Evolutionary conservation across 2,797 vertebrate genomes (phyloP).

Genomic region (Sebastes itinus): DNA sequence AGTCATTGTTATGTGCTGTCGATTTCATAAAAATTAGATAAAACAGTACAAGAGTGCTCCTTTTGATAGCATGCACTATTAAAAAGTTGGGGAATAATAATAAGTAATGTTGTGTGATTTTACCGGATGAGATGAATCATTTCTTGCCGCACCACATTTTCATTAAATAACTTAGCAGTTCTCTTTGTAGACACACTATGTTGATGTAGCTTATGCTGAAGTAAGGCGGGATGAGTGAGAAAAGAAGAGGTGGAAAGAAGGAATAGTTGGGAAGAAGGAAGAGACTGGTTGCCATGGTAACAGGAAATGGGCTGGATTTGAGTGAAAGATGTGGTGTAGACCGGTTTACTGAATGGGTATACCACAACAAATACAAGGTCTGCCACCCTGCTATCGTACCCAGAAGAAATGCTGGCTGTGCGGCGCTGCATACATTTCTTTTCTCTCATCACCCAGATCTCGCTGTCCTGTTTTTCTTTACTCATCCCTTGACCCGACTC

Average conservation of each 20-base stretch:
- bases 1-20: slow-evolving; percentile 6
- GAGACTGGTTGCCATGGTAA: slow-evolving; percentile 74
- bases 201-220: slow-evolving; percentile 39
- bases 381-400: background rate
- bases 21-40: slow-evolving; percentile 39
- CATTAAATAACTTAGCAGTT: slow-evolving; percentile 42
- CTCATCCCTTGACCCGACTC: slow-evolving; percentile 22
- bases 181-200: slow-evolving; percentile 20
- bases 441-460: background rate
- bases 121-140: slow-evolving; percentile 25
- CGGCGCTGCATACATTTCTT: background rate
- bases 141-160: slow-evolving; percentile 19
- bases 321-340: slow-evolving; percentile 57
- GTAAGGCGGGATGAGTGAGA: slow-evolving; percentile 44
- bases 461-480: background rate
- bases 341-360: slow-evolving; percentile 40
- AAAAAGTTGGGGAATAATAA: slow-evolving; percentile 26
- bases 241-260: slow-evolving; percentile 57
- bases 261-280: slow-evolving; percentile 56
- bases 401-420: background rate
- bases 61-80: slow-evolving; percentile 30
- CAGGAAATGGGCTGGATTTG: slow-evolving; percentile 58
- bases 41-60: slow-evolving; percentile 10
- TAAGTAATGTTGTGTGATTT: slow-evolving; percentile 20
- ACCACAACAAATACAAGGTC: slow-evolving; percentile 33